Evolutionary conservation across 1,140 invertebrate genomes (phyloP).

Genomic region (Ruditapes philippinarum): DNA sequence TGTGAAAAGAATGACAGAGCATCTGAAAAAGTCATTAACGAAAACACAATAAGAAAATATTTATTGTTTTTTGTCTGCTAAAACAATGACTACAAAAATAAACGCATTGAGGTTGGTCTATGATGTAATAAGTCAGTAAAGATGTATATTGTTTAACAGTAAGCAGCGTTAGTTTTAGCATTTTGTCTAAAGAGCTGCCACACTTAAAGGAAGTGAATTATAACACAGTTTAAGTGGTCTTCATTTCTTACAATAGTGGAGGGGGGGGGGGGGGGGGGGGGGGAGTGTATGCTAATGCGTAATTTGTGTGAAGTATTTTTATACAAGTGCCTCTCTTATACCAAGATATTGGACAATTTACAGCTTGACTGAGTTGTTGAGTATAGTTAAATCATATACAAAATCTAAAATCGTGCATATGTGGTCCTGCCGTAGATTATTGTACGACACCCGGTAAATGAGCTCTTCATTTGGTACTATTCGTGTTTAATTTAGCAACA

Average conservation of each 20-base stretch:
- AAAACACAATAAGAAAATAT: slow-evolving; percentile 27
- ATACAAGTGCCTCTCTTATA: slow-evolving; percentile 30
- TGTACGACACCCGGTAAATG: slow-evolving; percentile 7
- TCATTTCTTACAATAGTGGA: slow-evolving; percentile 8
- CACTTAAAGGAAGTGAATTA: slow-evolving; percentile 20
- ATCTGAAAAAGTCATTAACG: slow-evolving; percentile 30
- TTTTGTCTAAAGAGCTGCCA: not conserved
- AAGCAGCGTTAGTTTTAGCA: not conserved
- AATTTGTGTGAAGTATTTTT: no score
- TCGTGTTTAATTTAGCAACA: slow-evolving; percentile 50
- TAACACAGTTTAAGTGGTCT: not conserved
- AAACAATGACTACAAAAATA: not conserved
- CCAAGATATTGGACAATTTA: slow-evolving; percentile 15
- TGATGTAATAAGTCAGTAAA: not conserved
- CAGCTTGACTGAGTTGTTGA: not conserved
- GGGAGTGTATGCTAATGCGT: no score
- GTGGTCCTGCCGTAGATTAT: not conserved
- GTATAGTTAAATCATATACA: not conserved
- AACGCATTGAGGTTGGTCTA: no score
- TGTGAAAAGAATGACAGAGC: not conserved
- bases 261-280: no score
- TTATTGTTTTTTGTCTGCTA: not conserved
- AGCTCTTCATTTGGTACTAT: slow-evolving; percentile 8
- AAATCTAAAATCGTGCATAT: slow-evolving; percentile 12
- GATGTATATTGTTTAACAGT: not conserved